These are phyloP conservation scores for Hetaerina titia DNA, from an alignment of 2,888 invertebrate genomes.

Conservation along the genomic window DNA sequence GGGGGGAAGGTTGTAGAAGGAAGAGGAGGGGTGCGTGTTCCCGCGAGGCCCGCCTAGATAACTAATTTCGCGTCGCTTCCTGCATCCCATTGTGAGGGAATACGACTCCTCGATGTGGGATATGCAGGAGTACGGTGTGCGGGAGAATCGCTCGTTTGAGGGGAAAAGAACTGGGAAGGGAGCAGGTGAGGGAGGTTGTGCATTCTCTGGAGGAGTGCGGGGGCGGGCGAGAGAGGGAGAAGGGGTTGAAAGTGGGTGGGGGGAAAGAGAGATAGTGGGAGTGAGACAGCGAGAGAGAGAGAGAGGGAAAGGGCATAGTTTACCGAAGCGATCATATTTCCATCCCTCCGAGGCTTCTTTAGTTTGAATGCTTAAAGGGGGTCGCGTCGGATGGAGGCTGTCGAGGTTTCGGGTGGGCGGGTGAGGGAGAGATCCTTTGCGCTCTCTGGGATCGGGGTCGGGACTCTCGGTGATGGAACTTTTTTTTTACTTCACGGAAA, in stretches of 20 bases:
- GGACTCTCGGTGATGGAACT: background rate
- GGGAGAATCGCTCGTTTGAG: background rate
- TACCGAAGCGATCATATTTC: conserved; percentile 52
- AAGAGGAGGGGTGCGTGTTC: background rate
- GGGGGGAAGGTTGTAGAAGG: background rate
- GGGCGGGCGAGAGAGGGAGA: background rate
- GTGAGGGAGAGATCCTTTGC: background rate
- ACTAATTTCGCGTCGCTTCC: background rate
- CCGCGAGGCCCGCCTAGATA: background rate
- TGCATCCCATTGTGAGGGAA: conserved; percentile 11
- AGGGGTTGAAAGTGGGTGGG: background rate
- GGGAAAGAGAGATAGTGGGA: background rate
- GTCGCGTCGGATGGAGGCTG: background rate
- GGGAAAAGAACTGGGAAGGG: background rate
- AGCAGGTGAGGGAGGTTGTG: background rate
- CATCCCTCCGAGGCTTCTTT: conserved; percentile 49
- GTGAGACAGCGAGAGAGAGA: background rate
- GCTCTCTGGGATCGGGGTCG: background rate
- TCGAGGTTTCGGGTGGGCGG: background rate
- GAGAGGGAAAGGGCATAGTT: background rate
- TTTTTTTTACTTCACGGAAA: background rate
- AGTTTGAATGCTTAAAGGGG: background rate
- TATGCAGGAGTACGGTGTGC: background rate
- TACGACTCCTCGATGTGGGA: conserved; percentile 28
- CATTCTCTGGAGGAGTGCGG: background rate